Base-by-base conservation (phyloP, 2,797 vertebrate genomes). In the Amblyraja radiata region DNA sequence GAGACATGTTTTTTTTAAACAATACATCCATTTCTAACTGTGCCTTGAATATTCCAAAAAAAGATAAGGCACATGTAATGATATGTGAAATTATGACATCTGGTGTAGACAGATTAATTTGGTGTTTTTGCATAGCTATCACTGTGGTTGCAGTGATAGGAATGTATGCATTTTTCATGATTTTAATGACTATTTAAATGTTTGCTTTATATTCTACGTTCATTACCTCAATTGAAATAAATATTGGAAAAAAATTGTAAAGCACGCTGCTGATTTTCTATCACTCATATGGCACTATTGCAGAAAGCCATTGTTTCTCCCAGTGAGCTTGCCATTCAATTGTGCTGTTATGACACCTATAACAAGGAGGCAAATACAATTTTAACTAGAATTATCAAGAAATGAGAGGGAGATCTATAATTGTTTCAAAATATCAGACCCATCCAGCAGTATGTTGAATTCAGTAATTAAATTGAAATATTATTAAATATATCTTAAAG, bases 71-170 rank as follows among this genome's bases (percentile, higher is more conserved):
- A 8, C 23, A 54, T n/a, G 68, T 74, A 23, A 13, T 74, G 36
- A 6, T 54, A 46, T 54, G 39, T 54, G 36, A 11, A 91, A 91
- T 14, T 74, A 10, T 32, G 61, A 65, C n/a, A 65, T 88, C 28
- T 63, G 61, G n/a, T 65, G 84, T 63, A 88, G 61, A 65, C 6
- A 32, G 84, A 88, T 88, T 65, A 18, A 88, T 88, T 88, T 88
- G 28, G 28, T 65, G 6, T 61, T 63, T 86, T 63, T 86, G 13
- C 28, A 86, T n/a, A 14, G 3, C 21, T 84, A 61, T 61, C 23
- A 18, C 5, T 46, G n/a, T 6, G 36, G n/a, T 23, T 73, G 21
- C 11, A 74, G 23, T 91, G 90, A 73, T 54, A 54, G 23, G 71
- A 91, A 54, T 91, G 21, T 39, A 46, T 90, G 68, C 21, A 73